phyloP scores from a whole-genome alignment of 2,888 invertebrate species.

The Eilema griseolum region DNA sequence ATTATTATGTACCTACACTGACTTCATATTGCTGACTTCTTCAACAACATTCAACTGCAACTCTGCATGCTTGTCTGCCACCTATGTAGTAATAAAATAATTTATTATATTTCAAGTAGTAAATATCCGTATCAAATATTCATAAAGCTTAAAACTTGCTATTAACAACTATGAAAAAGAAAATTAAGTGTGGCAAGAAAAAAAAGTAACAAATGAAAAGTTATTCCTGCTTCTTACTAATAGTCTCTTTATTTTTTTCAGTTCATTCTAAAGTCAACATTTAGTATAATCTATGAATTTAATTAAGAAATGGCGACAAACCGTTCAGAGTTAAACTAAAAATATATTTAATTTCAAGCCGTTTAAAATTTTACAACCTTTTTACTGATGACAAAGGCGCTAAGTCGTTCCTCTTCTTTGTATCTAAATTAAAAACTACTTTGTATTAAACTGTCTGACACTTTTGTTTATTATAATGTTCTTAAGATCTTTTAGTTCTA shows the following conservation, averaged over 20 bases:
- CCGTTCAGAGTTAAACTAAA: conserved; percentile 8
- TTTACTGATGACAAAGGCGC: neutral
- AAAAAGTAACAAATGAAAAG: neutral
- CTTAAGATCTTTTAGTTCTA: neutral
- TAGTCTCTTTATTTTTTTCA: conserved; percentile 21
- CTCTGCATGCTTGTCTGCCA: no score
- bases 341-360: conserved; percentile 33
- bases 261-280: conserved; percentile 39
- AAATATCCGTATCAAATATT: neutral
- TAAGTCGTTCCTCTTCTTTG: neutral
- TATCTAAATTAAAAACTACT: conserved; percentile 1
- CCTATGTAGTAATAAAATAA: no score
- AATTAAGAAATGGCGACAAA: conserved; percentile 35
- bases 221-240: conserved; percentile 3
- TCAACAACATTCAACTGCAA: no score
- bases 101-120: no score
- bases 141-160: neutral
- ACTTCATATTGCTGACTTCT: no score
- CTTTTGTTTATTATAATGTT: neutral
- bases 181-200: neutral
- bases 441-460: neutral
- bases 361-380: conserved; percentile 19
- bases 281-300: conserved; percentile 47
- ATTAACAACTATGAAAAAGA: neutral
- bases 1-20: no score